Percentiles rank a stretch among this genome's conserved stretches.
Evolutionary conservation across 2,888 invertebrate species (phyloP).

Genomic region (Polyommatus icarus): DNA sequence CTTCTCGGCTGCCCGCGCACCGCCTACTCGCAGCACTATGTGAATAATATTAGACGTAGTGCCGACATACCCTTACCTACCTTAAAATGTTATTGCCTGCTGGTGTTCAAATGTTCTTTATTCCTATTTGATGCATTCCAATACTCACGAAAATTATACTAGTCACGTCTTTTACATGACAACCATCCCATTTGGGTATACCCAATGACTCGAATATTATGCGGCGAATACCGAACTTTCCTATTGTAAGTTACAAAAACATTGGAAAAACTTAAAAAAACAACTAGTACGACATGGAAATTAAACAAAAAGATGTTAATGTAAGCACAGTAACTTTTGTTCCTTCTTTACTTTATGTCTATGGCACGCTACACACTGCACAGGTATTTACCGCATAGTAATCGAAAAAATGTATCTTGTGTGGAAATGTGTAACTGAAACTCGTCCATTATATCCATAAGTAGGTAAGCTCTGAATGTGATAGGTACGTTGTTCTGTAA

Average conservation of each 20-base stretch:
- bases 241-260: not conserved
- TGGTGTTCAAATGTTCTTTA: conserved; percentile 15
- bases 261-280: not conserved
- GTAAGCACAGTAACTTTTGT: not conserved
- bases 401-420: not conserved
- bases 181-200: not conserved
- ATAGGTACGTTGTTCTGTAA: conserved; percentile 37
- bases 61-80: conserved; percentile 17
- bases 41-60: not conserved
- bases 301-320: not conserved
- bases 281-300: not conserved
- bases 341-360: not conserved
- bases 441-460: conserved; percentile 32
- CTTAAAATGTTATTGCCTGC: not conserved
- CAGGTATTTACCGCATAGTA: not conserved
- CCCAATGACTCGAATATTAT: not conserved
- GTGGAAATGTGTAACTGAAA: conserved; percentile 4
- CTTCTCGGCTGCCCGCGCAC: conserved; percentile 11
- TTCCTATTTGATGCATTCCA: conserved; percentile 29
- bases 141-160: conserved; percentile 20
- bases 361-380: not conserved
- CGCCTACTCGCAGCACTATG: not conserved
- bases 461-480: conserved; percentile 43
- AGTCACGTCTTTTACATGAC: conserved; percentile 10
- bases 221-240: not conserved